phyloP scores from a whole-genome alignment of 1,140 invertebrate genomes.

The Apocrypta bakeri region DNA sequence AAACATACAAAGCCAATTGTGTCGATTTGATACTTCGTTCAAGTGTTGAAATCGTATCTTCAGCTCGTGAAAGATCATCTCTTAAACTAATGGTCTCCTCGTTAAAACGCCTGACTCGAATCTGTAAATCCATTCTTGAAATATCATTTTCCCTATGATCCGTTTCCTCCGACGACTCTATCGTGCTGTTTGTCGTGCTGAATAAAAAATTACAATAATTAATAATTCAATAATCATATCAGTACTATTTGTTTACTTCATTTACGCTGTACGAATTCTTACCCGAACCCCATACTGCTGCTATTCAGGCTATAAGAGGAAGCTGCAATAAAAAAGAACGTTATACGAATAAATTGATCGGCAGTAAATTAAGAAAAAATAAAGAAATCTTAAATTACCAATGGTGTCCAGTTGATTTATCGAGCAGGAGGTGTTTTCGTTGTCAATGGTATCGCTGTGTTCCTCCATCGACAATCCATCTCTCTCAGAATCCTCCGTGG shows the following conservation, averaged over 20 bases:
- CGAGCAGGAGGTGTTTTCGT: slow-evolving; percentile 32
- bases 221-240: not conserved
- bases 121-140: slow-evolving; percentile 47
- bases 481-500: slow-evolving; percentile 1
- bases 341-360: not conserved
- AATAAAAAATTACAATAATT: not conserved
- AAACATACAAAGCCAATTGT: slow-evolving; percentile 36
- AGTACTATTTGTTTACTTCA: too few relatives aligned
- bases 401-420: slow-evolving; percentile 33
- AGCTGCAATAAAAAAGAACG: slow-evolving; percentile 21
- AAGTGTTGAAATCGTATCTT: slow-evolving; percentile 46
- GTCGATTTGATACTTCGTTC: slow-evolving; percentile 10
- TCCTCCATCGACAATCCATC: slow-evolving; percentile 28
- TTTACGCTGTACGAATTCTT: too few relatives aligned
- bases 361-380: not conserved
- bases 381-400: slow-evolving; percentile 39
- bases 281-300: slow-evolving; percentile 49
- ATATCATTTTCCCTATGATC: slow-evolving; percentile 37
- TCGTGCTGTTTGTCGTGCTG: slow-evolving; percentile 45
- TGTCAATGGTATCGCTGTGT: slow-evolving; percentile 35
- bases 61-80: slow-evolving; percentile 52
- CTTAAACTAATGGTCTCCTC: slow-evolving; percentile 55
- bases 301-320: slow-evolving; percentile 48
- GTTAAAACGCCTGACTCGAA: slow-evolving; percentile 53
- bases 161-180: slow-evolving; percentile 50